Evolutionary conservation across 2,797 vertebrate genomes (phyloP).

Genomic region (Cyclura pinguis): DNA sequence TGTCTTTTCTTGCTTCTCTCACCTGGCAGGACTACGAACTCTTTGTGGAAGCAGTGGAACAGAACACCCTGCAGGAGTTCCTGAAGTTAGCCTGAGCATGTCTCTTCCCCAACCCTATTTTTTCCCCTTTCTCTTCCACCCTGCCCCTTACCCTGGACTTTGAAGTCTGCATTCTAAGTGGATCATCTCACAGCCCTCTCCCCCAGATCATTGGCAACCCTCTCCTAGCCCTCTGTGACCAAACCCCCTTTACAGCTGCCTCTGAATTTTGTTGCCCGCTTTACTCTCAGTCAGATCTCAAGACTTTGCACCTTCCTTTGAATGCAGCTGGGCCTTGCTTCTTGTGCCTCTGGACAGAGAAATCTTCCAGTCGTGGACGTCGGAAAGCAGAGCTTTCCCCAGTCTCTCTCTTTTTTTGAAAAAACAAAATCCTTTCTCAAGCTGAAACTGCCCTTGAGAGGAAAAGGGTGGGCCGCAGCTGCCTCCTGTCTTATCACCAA

Average conservation of each 20-base stretch:
- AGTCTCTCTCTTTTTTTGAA: constrained; percentile 43
- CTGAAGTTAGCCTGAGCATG: constrained; percentile 89
- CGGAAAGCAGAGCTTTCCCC: background rate
- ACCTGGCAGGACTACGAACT: constrained; percentile 89
- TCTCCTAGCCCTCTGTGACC: constrained; percentile 58
- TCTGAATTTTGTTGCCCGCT: constrained; percentile 54
- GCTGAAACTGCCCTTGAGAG: constrained; percentile 35
- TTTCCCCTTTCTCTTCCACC: background rate
- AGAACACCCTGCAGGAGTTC: constrained; percentile 90
- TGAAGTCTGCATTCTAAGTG: constrained; percentile 60
- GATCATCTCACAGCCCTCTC: constrained; percentile 27
- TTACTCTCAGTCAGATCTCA: constrained; percentile 42
- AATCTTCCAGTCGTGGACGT: constrained; percentile 50
- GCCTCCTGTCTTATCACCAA: constrained; percentile 42
- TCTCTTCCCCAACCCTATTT: background rate
- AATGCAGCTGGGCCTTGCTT: constrained; percentile 63
- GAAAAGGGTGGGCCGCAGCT: constrained; percentile 46
- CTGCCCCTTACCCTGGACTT: constrained; percentile 48
- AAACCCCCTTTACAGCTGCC: constrained; percentile 60
- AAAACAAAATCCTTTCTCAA: background rate
- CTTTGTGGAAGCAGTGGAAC: constrained; percentile 93
- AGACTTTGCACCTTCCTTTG: constrained; percentile 49
- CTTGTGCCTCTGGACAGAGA: constrained; percentile 71
- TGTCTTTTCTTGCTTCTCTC: background rate
- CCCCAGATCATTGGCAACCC: constrained; percentile 39